These are phyloP conservation scores for Myotis planiceps DNA, from an alignment of 2,797 vertebrate genomes.

Conservation along the genomic window DNA sequence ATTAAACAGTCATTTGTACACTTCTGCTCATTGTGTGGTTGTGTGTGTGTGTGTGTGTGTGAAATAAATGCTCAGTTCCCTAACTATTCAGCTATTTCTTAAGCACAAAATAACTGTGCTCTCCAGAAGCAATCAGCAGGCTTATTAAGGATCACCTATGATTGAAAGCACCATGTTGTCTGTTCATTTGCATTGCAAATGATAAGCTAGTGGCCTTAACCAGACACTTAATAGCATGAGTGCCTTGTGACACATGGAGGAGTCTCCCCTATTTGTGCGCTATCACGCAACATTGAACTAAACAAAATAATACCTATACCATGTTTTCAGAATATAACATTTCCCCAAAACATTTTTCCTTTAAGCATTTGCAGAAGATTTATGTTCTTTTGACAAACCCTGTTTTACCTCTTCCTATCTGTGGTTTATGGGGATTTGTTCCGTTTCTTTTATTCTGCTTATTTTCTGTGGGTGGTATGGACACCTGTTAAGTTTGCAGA, in stretches of 20 bases:
- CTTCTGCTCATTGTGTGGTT: neutral
- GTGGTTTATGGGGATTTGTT: neutral
- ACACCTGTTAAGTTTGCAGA: neutral
- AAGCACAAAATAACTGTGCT: neutral
- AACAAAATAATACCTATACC: neutral
- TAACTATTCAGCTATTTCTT: neutral
- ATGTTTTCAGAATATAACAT: neutral
- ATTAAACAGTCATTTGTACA: neutral
- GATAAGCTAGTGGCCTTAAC: neutral
- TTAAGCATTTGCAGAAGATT: conserved; percentile 4
- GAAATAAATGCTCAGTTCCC: neutral
- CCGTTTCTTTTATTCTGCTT: conserved; percentile 21
- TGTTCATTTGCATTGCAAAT: conserved; percentile 62
- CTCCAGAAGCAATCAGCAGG: conserved; percentile 54
- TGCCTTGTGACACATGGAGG: neutral
- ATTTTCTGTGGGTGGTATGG: conserved; percentile 30
- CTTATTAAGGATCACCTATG: conserved; percentile 51
- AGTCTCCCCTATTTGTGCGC: neutral
- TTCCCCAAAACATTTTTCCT: neutral
- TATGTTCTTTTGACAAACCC: neutral
- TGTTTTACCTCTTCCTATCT: neutral
- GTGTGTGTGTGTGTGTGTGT: neutral
- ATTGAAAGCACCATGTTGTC: conserved; percentile 16
- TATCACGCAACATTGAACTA: neutral
- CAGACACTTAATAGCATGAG: neutral